Evolutionary conservation across 2,888 invertebrate genomes (phyloP), one percentile per base, ranked within the genome.

Genomic region (Emesis castigata): DNA sequence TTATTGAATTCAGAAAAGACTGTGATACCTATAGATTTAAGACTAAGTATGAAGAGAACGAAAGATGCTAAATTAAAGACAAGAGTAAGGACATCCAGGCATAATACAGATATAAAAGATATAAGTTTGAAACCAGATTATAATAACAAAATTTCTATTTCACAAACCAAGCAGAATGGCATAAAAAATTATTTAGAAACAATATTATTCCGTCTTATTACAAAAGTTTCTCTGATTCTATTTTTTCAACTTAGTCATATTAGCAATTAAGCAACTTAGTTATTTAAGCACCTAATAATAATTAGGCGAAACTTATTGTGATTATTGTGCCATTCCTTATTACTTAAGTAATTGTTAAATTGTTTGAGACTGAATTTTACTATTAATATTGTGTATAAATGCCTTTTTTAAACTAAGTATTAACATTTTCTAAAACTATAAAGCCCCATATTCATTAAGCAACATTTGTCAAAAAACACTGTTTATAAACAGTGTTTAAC

Each of bases 1-100:
- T 34, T 14, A 66, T 66, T 39, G 34, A 66, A 66, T 66, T 66
- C 18, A 66, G 18, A 66, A 66, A 66, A 66, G 65, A 66, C 31
- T 29, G 18, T 39, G 18, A 39, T 39, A 65, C 20, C 18, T 65
- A 65, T 16, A 39, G 18, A 20, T 65, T 39, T 31, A 65, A 65
- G 29, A 22, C 29, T 31, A 65, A 65, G 31, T 65, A 65, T 65
- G 65, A 65, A 26, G 39, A 66, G 34, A 34, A 66, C 34, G 66
- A 66, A 34, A 39, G 66, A 66, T 39, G 31, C 66, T 39, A 39
- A 66, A 66, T 39, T 39, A 31, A 66, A 66, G 20, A 66, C 14
- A 34, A 66, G 14, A 39, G 18, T 20, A 26, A 18, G 31, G 20
- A 66, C 20, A 39, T 66, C 39, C 39, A 39, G 20, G 16, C 48